Conservation (phyloP, 2,888 invertebrate genomes). For the Erebia palarica region DNA sequence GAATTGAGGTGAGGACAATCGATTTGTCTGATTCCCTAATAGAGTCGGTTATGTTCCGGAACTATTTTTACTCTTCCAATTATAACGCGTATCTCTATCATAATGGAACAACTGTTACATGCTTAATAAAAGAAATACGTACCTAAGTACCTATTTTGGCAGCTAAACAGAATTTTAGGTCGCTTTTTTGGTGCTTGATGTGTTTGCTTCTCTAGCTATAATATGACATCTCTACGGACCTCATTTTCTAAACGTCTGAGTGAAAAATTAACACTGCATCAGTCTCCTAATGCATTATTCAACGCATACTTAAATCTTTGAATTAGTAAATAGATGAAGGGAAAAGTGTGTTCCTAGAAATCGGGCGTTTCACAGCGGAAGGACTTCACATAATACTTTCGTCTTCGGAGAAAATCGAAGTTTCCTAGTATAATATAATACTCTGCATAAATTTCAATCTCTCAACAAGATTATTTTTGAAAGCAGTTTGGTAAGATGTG, state of each 20-base stretch:
- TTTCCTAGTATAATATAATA: neutral
- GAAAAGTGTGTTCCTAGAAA: conserved; percentile 7
- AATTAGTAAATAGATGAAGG: neutral
- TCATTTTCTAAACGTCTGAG: conserved; percentile 46
- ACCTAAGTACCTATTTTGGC: too few relatives aligned
- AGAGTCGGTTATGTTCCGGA: too few relatives aligned
- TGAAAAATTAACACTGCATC: conserved; percentile 62
- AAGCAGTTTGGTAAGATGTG: neutral
- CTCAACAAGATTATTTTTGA: conserved; percentile 40
- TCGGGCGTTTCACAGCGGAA: neutral
- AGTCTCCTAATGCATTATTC: conserved; percentile 15
- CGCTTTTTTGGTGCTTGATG: too few relatives aligned
- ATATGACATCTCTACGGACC: neutral
- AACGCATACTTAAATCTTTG: neutral
- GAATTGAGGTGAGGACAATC: conserved; percentile 44
- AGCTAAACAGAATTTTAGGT: too few relatives aligned
- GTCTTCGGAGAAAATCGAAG: neutral
- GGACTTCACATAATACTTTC: neutral
- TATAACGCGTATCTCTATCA: too few relatives aligned
- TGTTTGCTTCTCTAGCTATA: too few relatives aligned
- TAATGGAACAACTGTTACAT: too few relatives aligned
- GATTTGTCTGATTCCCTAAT: conserved; percentile 23
- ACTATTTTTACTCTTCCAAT: too few relatives aligned
- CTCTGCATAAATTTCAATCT: neutral
- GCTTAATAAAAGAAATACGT: too few relatives aligned